phyloP scores from a whole-genome alignment of 2,888 invertebrate species.

The Macrostomum cliftonense region DNA sequence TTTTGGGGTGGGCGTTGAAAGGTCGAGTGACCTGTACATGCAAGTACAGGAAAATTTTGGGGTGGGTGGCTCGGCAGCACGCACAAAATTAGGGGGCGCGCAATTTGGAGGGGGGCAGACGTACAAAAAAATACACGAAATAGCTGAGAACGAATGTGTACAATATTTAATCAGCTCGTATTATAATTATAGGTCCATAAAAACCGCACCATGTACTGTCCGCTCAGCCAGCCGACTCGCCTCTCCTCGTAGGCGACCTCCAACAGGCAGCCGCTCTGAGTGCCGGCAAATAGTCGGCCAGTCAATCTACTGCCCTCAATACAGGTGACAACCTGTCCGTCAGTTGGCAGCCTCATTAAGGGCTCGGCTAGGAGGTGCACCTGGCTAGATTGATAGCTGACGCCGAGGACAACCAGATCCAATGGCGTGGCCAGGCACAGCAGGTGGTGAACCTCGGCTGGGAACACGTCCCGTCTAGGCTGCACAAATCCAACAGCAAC shows the following conservation, averaged over 20 bases:
- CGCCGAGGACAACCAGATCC: constrained; percentile 72
- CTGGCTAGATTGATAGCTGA: constrained; percentile 31
- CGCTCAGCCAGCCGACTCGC: constrained; percentile 54
- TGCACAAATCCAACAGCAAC: constrained; percentile 68
- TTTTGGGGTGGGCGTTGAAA: no score
- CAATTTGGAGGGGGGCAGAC: no score
- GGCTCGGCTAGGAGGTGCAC: constrained; percentile 81
- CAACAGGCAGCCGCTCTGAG: constrained; percentile 2
- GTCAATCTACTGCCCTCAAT: not conserved
- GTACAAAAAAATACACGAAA: no score
- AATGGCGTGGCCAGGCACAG: constrained; percentile 78
- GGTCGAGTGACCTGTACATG: no score
- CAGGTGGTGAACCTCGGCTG: constrained; percentile 69
- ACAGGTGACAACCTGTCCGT: constrained; percentile 30
- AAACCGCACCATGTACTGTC: constrained; percentile 46
- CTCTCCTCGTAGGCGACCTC: constrained; percentile 5
- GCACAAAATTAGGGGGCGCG: no score
- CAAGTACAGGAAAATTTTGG: no score
- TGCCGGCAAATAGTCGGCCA: constrained; percentile 7
- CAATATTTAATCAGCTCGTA: no score
- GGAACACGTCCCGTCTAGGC: constrained; percentile 71
- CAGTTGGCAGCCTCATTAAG: constrained; percentile 74
- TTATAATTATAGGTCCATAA: no score
- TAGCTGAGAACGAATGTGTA: no score
- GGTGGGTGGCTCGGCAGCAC: no score